phyloP scores from a whole-genome alignment of 2,888 invertebrate species.

The Lasioglossum leucozonium region DNA sequence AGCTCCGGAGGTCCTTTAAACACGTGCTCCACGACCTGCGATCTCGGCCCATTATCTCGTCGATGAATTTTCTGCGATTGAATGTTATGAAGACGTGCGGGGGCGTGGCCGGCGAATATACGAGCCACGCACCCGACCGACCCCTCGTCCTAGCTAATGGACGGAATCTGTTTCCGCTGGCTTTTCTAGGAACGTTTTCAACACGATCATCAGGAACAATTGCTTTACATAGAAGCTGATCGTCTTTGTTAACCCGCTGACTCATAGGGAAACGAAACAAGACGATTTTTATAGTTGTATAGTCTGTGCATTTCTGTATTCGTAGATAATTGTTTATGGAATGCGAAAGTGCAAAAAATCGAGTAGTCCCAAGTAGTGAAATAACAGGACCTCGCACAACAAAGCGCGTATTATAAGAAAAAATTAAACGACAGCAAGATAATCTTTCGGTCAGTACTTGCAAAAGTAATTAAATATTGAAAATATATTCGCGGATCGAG shows the following conservation, averaged over 20 bases:
- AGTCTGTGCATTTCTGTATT: not conserved
- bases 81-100: slow-evolving; percentile 28
- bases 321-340: not conserved
- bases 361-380: not conserved
- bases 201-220: not conserved
- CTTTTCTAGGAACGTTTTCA: not conserved
- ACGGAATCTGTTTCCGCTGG: not conserved
- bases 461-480: not conserved
- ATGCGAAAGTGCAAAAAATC: no score
- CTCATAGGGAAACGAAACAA: not conserved
- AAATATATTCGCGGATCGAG: not conserved
- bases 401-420: no score
- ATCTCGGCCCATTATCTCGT: slow-evolving; percentile 37
- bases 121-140: not conserved
- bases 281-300: not conserved
- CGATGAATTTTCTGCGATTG: slow-evolving; percentile 51
- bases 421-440: not conserved
- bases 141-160: not conserved
- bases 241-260: not conserved
- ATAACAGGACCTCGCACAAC: not conserved
- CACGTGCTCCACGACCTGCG: slow-evolving; percentile 44
- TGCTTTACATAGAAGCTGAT: not conserved
- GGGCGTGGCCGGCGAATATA: slow-evolving; percentile 11
- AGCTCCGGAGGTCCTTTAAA: slow-evolving; percentile 67
- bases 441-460: no score